A percentile compares a stretch with the other conserved stretches of the same genome.
Conservation (phyloP, 92 coral and sea anemone species). For the Epizoanthus stellaris region DNA sequence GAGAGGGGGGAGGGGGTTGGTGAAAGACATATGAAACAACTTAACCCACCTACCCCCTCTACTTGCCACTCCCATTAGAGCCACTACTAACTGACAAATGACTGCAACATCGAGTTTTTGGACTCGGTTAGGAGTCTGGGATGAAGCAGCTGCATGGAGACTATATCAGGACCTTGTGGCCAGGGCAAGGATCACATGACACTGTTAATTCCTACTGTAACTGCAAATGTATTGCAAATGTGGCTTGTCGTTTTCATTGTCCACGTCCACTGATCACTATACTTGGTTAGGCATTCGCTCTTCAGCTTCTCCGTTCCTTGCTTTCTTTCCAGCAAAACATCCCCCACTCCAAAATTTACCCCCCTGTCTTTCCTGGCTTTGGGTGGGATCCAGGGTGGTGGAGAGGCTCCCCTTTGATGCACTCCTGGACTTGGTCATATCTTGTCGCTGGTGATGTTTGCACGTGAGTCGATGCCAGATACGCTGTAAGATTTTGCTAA, state of each 20-base stretch:
- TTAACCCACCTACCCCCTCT: no score
- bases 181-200: no score
- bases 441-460: slow-evolving; percentile 28
- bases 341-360: slow-evolving; percentile 6
- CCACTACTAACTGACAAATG: no score
- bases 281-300: background rate
- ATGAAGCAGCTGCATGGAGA: no score
- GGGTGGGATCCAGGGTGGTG: slow-evolving; percentile 26
- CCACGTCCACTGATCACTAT: background rate
- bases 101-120: no score
- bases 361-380: slow-evolving; percentile 5
- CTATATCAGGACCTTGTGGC: no score
- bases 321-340: background rate
- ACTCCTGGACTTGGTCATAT: slow-evolving; percentile 43
- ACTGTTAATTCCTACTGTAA: no score
- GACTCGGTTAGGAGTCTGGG: no score
- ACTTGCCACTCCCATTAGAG: no score
- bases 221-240: background rate
- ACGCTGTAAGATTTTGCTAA: slow-evolving; percentile 61
- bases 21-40: no score
- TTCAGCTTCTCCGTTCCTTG: background rate
- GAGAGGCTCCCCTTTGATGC: slow-evolving; percentile 51
- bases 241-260: background rate
- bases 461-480: slow-evolving; percentile 49
- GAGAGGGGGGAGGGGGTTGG: no score